These are phyloP conservation scores for Alligator sinensis DNA, from an alignment of 2,113 vertebrate genomes.

Conservation along the genomic window DNA sequence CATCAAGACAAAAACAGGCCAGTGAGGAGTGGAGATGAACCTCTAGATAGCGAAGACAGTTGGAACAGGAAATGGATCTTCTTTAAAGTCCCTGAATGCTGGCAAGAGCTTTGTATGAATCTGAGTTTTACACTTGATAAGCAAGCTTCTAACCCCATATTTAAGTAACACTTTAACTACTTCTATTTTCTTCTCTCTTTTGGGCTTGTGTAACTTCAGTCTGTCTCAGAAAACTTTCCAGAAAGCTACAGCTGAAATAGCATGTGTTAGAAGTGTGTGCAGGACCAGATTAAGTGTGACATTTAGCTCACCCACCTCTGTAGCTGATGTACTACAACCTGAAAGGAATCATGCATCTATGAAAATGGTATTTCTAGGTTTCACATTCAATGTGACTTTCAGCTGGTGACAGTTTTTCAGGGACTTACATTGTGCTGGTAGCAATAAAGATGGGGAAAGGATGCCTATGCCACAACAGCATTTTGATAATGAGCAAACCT, in stretches of 20 bases:
- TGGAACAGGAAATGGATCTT: background rate
- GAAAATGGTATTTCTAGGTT: conserved; percentile 9
- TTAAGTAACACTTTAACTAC: background rate
- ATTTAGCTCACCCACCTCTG: background rate
- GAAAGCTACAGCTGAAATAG: background rate
- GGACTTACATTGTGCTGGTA: background rate
- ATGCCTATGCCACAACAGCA: background rate
- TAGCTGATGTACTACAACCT: conserved; percentile 4
- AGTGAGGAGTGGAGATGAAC: background rate
- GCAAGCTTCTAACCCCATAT: background rate
- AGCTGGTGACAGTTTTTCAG: background rate
- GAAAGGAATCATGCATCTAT: background rate
- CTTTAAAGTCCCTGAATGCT: background rate
- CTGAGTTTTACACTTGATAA: background rate
- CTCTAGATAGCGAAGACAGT: background rate
- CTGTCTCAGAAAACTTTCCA: background rate
- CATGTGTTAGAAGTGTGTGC: background rate
- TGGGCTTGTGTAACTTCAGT: background rate
- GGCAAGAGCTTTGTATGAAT: background rate
- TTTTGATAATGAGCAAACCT: background rate
- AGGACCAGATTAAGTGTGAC: conserved; percentile 3
- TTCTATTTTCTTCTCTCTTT: background rate
- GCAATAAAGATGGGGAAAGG: background rate
- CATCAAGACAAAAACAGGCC: background rate
- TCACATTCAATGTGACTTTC: background rate